Base-by-base conservation (phyloP, 2,888 invertebrate genomes). In the Troglohyphantes excavatus region DNA sequence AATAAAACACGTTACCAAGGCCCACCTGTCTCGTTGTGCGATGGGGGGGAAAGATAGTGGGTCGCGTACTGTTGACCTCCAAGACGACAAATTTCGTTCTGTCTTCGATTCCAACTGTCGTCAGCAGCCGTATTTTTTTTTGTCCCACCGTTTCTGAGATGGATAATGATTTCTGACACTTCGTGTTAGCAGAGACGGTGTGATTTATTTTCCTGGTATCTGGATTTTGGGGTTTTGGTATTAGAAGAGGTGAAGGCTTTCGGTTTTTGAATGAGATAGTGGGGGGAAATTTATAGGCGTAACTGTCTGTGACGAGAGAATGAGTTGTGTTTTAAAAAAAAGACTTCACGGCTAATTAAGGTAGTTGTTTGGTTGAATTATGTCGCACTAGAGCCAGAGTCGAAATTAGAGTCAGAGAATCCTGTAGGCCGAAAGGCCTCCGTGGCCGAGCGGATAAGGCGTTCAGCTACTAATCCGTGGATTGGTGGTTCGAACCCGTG, bases 61-160 rank as follows among this genome's bases (percentile, higher is more conserved):
- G n/a, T 33, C 65, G 26, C 23, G 79, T 79, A 39, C 75, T 75
- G 73, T 3, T 76, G 88, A 89, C 82, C 88, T 89, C 75, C 33
- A n/a, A 33, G 75, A 68, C 82, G 88, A 89, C 88, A 89, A 89
- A 89, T 89, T 89, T 82, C 67, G 39, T 27, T 67, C 81, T 75
- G 65, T 88, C 87, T 81, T 81, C 67, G 76, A 70, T 82, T 67
- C 68, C 76, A 82, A 89, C 88, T 89, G 88, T 89, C 88, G 82
- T 89, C 88, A 76, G 70, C 39, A 76, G n/a, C 17, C 68, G 61
- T 43, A 63, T 46, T 39, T 61, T 65, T 79, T 63, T 46, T 33
- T 59, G 29, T 27, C 39, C 39, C 43, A 33, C n/a, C 21, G 27
- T 46, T 27, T 68, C 29, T 5, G 82, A n/a, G n/a, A 53, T 1